These are phyloP conservation scores for Spermophilus dauricus DNA, from an alignment of 2,113 vertebrate genomes.

Conservation along the genomic window DNA sequence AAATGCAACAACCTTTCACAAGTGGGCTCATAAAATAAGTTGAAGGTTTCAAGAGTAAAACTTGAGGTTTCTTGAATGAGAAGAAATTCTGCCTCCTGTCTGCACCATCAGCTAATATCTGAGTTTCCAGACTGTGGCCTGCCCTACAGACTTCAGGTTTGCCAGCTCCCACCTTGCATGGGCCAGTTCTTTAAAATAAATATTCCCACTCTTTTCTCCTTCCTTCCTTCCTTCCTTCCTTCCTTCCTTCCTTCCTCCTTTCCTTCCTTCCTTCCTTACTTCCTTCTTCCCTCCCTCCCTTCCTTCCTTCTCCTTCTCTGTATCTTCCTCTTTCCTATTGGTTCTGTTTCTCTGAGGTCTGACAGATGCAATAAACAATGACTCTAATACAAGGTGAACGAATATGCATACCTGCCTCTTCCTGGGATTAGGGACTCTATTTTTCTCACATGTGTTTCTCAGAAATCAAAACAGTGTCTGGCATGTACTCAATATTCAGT, in stretches of 20 bases:
- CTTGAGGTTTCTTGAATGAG: background rate
- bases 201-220: fast-evolving
- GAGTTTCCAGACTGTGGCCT: background rate
- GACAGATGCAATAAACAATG: background rate
- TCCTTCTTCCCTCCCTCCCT: background rate
- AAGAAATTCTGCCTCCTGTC: constrained; percentile 4
- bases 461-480: background rate
- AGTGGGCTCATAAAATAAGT: background rate
- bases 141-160: background rate
- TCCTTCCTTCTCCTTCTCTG: background rate
- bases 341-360: background rate
- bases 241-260: background rate
- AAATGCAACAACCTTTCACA: background rate
- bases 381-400: background rate
- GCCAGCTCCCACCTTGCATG: fast-evolving
- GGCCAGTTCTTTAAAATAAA: background rate
- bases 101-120: background rate
- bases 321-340: background rate
- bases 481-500: background rate
- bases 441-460: background rate
- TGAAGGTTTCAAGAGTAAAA: background rate
- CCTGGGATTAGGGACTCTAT: background rate
- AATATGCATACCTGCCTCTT: background rate
- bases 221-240: background rate
- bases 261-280: background rate